Evolutionary conservation across 2,888 invertebrate genomes (phyloP), one percentile per base, ranked within the genome.

Genomic region (Tetragonisca angustula): DNA sequence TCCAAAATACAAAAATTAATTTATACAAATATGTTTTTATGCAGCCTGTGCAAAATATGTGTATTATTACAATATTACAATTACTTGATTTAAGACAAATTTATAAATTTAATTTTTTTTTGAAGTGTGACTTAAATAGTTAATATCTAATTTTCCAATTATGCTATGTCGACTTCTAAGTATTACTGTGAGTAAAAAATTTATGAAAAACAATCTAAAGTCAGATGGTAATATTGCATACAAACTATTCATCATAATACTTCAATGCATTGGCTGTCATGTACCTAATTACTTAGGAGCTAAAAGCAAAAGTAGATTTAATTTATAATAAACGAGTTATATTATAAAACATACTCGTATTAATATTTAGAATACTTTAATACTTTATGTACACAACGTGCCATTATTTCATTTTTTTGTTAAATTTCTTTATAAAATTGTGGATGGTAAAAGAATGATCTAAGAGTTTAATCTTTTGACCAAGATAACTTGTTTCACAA

Each of bases 241-340:
- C n/a, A 75, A 67, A 36, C 83, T 74, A 24, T 54, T 61, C 75
- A 80, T 50, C 54, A 72, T 71, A 64, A 52, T 77, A 72, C 65
- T 83, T 67, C 61, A 81, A 86, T 65, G 77, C 43, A 69, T 67
- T 71, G 61, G 67, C 80, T 59, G 68, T 74, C 69, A 50, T 32
- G 24, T 79, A 75, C 67, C 68, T 54, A 62, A 69, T 83, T 72
- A 73, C 83, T 86, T 84, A 85, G 67, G 19, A 83, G 43, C 78
- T 84, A 82, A 83, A 86, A 87, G 62, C 69, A 82, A 87, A 87
- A 76, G 62, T 75, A 56, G 79, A 86, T 80, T 64, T 79, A 74
- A 76, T 82, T 79, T 72, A 68, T 74, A 67, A 67, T 76, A 70
- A 74, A 85, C 50, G 76, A 75, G 54, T 72, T 76, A 78, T 77